phyloP scores from a whole-genome alignment of 2,113 vertebrate species.

The Epinephelus fuscoguttatus region DNA sequence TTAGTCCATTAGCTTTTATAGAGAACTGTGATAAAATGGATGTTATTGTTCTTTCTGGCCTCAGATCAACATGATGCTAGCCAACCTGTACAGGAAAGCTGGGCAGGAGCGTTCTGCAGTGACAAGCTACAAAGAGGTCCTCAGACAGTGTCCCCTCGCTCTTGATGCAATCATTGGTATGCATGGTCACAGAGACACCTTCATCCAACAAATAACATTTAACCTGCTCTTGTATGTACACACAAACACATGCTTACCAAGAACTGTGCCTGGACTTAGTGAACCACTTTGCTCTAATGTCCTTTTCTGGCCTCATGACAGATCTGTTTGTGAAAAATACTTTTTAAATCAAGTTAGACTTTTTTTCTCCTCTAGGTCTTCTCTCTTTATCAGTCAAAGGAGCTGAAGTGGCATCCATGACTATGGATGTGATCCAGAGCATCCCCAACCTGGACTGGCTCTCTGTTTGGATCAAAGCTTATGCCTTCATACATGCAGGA shows the following conservation, averaged over 20 bases:
- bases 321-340: background rate
- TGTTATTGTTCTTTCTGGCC: conserved; percentile 14
- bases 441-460: conserved; percentile 98
- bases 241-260: background rate
- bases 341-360: too few relatives aligned
- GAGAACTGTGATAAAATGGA: background rate
- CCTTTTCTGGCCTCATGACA: background rate
- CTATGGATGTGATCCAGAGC: conserved; percentile 97
- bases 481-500: conserved; percentile 95
- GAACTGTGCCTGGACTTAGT: background rate
- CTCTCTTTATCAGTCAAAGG: conserved; percentile 98
- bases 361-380: conserved; percentile 84
- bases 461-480: conserved; percentile 98
- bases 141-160: conserved; percentile 96
- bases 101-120: conserved; percentile 98
- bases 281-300: background rate
- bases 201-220: background rate
- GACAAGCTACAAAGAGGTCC: conserved; percentile 98
- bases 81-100: conserved; percentile 96
- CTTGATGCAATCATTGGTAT: conserved; percentile 97
- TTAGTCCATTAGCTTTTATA: background rate
- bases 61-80: conserved; percentile 99
- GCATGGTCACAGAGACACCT: background rate
- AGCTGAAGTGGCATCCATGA: conserved; percentile 98
- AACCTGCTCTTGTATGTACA: background rate